These are phyloP conservation scores for Gila orcuttii DNA, from an alignment of 2,113 vertebrate species.

Conservation along the genomic window DNA sequence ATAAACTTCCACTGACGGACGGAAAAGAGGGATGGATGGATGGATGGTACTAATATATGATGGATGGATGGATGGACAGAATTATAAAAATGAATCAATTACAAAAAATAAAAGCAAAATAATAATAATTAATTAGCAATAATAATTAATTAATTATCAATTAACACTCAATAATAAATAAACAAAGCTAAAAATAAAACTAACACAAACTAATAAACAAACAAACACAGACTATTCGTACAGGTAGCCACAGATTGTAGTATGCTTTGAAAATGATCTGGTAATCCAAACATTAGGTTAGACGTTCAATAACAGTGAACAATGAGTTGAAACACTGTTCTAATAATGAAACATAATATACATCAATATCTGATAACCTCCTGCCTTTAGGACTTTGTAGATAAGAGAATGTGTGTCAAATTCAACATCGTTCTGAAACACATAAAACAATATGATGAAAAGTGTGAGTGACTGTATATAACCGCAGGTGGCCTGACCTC, in stretches of 20 bases:
- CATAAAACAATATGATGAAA: slow-evolving; percentile 21
- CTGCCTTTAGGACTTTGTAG: slow-evolving; percentile 14
- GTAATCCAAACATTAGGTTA: background rate
- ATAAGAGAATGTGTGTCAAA: slow-evolving; percentile 1
- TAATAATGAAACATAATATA: background rate
- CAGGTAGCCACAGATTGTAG: no score
- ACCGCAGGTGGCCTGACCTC: slow-evolving; percentile 31
- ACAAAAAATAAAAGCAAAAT: no score
- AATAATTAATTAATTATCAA: no score
- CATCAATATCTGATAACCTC: slow-evolving; percentile 5
- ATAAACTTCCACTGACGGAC: no score
- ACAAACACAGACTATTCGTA: background rate
- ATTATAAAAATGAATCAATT: no score
- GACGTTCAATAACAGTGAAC: background rate
- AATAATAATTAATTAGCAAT: no score
- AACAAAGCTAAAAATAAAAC: no score
- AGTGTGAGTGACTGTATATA: slow-evolving; percentile 28
- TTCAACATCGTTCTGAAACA: background rate
- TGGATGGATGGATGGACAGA: no score
- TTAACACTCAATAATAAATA: no score
- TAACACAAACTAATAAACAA: background rate
- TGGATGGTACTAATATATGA: no score
- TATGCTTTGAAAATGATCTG: background rate
- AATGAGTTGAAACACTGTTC: background rate
- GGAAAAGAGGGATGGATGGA: no score